Base-by-base conservation (phyloP, 2,888 invertebrate genomes). In the Nasonia oneida region DNA sequence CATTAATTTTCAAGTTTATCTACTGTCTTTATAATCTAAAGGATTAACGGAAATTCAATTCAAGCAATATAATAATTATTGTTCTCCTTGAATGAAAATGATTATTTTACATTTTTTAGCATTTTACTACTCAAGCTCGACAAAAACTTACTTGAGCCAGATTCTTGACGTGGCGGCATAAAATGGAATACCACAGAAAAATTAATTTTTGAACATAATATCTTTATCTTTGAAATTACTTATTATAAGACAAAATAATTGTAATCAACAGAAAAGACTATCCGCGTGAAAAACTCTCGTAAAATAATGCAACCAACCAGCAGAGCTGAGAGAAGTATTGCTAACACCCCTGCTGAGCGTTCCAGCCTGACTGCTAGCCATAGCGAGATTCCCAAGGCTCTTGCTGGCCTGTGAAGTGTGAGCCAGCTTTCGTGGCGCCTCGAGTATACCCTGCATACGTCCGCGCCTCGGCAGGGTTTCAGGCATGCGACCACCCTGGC, bases 351-450 rank as follows among this genome's bases (percentile, higher is more conserved):
- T 89, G 87, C 90, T 89, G 83, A 91, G 90, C 88, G 89, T 89
- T 8, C 79, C 85, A 6, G 76, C 86, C 12, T 83, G 83, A 77
- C 90, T 90, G 76, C 90, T 87, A 70, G 90, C 90, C 64, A 89
- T 86, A 64, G 92, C 91, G 75, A 93, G 86, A 87, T 94, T 93
- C 64, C 92, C 89, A 37, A 93, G 89, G 77, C 93, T 93, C 81
- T 93, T 93, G 89, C 93, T 93, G 5, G 93, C 90, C 74, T 92
- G 92, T 0, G 92, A 91, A 3, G 92, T 93, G 8, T 92, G 91
- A 14, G 90, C 93, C 71, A 93, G 89, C 84, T 92, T 91, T 29
- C 93, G 90, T 2, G 91, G 89, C 2, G 90, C 82, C 57, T 93
- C 92, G 47, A 89, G 88, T 84, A 90, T 91, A 76, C 90, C 88